Evolutionary conservation across 2,113 vertebrate species (phyloP).

Genomic region (Strix uralensis): DNA sequence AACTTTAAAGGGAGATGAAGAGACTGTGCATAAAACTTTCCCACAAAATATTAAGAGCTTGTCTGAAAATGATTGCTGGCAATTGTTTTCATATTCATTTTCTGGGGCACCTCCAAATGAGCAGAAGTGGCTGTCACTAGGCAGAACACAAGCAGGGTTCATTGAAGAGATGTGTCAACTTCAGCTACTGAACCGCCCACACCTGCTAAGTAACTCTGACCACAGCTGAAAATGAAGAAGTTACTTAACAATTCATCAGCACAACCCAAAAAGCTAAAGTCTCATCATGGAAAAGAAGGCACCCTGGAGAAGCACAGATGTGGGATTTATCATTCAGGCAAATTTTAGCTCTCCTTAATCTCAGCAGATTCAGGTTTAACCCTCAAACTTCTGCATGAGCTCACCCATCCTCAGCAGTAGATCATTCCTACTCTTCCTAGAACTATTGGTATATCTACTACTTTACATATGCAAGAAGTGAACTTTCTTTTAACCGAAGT

Average conservation of each 20-base stretch:
- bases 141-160: not conserved
- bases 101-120: not conserved
- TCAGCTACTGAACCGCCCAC: not conserved
- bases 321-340: not conserved
- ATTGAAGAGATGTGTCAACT: not conserved
- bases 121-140: not conserved
- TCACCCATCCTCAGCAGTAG: not conserved
- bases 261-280: not conserved
- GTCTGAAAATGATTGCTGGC: not conserved
- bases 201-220: not conserved
- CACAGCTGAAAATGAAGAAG: not conserved
- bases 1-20: not conserved
- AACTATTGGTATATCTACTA: not conserved
- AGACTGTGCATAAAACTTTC: not conserved
- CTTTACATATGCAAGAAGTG: not conserved
- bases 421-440: not conserved
- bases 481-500: not conserved
- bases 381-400: not conserved
- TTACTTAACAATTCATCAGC: not conserved
- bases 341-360: not conserved
- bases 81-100: not conserved
- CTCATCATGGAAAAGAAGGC: not conserved
- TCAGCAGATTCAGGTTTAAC: not conserved
- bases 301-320: accelerated
- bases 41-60: not conserved